Evolutionary conservation across 2,797 vertebrate genomes (phyloP), one percentile per base, ranked within the genome.

Genomic region (Macropus fuliginosus): DNA sequence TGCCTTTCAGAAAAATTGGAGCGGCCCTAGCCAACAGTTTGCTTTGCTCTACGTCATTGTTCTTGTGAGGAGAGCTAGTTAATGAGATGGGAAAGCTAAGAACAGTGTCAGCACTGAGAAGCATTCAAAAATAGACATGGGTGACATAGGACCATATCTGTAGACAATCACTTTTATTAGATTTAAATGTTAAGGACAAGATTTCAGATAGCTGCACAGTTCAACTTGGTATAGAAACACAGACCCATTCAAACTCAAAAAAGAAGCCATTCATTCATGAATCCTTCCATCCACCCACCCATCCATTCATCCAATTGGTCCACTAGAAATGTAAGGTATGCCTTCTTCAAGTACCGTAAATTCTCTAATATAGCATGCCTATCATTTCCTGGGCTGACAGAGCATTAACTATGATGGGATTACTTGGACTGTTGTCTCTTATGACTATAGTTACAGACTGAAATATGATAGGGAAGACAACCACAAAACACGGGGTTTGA

Each of bases 1-100:
- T 99, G 97, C 99, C 99, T 98, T 99, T 99, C 98, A 99, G 99
- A 98, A 99, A 99, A 99, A 99, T 99, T 94, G 99, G 99, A 98
- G 99, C 99, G 95, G 99, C 99, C 99, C 98, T 99, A 98, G 99
- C 99, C 99, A 99, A 98, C 94, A 98, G 98, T 99, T 99, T 99
- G 99, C 97, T 99, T 98, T 99, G 99, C 97, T 99, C 99, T 98
- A 98, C 98, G 98, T 99, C 99, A 97, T 99, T 99, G 98, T 98
- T 99, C 99, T 99, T 99, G 99, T 98, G 99, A 99, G 99, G 98
- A 98, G 99, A 99, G 98, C 99, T 99, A 98, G 98, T 99, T 99
- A 99, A 98, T 98, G 98, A 99, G 99, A 99, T 96, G 98, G 97
- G 98, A 98, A 98, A 98, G 98, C 99, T 98, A 98, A 98, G 98